A percentile compares a stretch with the other conserved stretches of the same genome.
These are phyloP conservation scores for Selenia dentaria DNA, from an alignment of 2,888 invertebrate genomes.

Conservation along the genomic window DNA sequence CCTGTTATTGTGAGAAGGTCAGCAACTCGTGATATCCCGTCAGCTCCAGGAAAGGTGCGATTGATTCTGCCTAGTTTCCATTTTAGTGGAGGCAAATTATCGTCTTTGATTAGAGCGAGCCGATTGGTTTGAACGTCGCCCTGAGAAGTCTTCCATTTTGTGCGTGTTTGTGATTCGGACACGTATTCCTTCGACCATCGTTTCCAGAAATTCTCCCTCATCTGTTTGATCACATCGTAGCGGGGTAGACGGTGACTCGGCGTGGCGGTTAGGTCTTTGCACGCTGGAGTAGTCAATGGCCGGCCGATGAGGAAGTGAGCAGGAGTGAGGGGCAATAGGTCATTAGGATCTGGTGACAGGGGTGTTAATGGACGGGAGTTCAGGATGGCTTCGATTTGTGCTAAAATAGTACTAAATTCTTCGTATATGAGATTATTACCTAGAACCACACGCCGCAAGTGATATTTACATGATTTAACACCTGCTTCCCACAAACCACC, in stretches of 20 bases:
- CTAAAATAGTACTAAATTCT: conserved; percentile 31
- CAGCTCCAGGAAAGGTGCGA: conserved; percentile 19
- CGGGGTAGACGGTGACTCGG: conserved; percentile 7
- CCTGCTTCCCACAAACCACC: conserved; percentile 17
- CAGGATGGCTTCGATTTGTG: conserved; percentile 35
- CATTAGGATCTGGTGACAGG: conserved; percentile 33
- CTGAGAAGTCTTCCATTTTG: conserved; percentile 26
- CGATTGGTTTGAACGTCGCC: conserved; percentile 8
- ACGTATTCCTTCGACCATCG: conserved; percentile 33
- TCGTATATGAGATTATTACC: conserved; percentile 13
- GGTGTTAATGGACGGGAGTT: conserved; percentile 36
- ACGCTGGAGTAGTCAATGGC: conserved; percentile 13
- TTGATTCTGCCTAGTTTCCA: conserved; percentile 34
- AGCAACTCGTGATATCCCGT: conserved; percentile 32
- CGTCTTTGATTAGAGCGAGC: conserved; percentile 33
- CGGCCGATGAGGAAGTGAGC: conserved; percentile 43
- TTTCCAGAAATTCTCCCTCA: conserved; percentile 22
- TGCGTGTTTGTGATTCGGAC: conserved; percentile 29
- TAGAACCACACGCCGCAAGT: conserved; percentile 1
- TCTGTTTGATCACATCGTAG: conserved; percentile 19
- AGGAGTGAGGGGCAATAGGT: conserved; percentile 40
- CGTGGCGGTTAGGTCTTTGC: conserved; percentile 2
- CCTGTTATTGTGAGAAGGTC: conserved; percentile 28
- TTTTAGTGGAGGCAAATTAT: conserved; percentile 26
- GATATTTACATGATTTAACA: conserved; percentile 5